A percentile compares a stretch with the other conserved stretches of the same genome.
Conservation (phyloP, 2,888 invertebrate species). For the Glyphotaelius pellucidus region DNA sequence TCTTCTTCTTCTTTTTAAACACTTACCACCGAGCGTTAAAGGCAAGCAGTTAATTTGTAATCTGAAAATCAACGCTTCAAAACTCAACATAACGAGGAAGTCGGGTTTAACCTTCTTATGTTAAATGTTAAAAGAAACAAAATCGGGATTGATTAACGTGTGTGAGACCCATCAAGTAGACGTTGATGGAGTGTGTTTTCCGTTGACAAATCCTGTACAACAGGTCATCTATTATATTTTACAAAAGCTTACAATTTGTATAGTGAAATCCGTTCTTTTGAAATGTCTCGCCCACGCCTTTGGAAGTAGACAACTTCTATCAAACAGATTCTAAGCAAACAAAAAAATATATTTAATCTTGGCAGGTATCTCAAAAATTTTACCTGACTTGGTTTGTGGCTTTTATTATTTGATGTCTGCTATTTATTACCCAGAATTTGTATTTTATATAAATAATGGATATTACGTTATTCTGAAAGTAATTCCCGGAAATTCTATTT, state of each 20-base stretch:
- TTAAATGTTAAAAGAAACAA: slow-evolving; percentile 24
- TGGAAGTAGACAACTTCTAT: not conserved
- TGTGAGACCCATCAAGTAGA: slow-evolving; percentile 18
- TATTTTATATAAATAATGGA: not conserved
- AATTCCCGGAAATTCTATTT: not conserved
- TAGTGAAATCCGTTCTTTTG: not conserved
- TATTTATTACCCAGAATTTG: not conserved
- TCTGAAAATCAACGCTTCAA: not conserved
- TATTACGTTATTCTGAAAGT: not conserved
- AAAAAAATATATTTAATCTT: not conserved
- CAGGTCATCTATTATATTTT: slow-evolving; percentile 48
- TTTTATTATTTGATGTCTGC: not conserved
- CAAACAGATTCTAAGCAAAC: not conserved
- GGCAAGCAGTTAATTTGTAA: not conserved
- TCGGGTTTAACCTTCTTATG: not conserved
- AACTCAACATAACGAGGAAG: not conserved
- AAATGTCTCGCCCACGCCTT: slow-evolving; percentile 13
- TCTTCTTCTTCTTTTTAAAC: no score
- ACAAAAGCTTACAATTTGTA: slow-evolving; percentile 40
- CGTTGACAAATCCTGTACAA: slow-evolving; percentile 50
- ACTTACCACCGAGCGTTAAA: not conserved
- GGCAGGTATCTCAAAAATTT: not conserved
- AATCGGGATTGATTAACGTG: slow-evolving; percentile 42
- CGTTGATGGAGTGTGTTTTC: slow-evolving; percentile 50
- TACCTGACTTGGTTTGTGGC: not conserved